Evolutionary conservation across 2,888 invertebrate genomes (phyloP).

Genomic region (Lottia scabra): DNA sequence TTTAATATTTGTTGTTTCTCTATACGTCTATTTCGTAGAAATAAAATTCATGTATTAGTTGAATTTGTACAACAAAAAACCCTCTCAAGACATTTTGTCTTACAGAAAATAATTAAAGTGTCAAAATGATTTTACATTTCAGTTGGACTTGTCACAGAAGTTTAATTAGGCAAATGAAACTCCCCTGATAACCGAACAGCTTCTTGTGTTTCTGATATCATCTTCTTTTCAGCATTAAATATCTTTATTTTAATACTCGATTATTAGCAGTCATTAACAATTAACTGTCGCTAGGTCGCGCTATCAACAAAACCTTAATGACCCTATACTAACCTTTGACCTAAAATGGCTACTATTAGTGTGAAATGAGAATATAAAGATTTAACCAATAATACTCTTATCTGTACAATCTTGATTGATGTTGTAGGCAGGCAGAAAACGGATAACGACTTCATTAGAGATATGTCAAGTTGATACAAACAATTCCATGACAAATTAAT

Average conservation of each 20-base stretch:
- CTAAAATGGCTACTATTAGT: background rate
- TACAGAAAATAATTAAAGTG: background rate
- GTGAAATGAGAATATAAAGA: background rate
- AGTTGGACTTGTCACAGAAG: background rate
- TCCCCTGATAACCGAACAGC: background rate
- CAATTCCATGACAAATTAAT: no score
- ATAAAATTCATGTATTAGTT: no score
- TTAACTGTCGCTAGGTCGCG: background rate
- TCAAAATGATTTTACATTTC: constrained; percentile 4
- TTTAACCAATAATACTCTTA: background rate
- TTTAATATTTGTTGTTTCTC: no score
- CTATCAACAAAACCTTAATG: background rate
- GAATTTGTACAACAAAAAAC: no score
- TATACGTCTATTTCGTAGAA: no score
- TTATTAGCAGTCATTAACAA: background rate
- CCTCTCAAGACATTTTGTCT: no score
- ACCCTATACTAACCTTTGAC: background rate
- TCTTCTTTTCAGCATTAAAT: background rate
- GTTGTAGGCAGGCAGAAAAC: no score
- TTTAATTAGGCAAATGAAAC: background rate
- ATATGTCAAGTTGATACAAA: no score
- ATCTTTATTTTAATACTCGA: background rate
- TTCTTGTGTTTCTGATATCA: background rate
- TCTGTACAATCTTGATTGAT: no score
- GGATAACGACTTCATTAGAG: no score